Conservation (phyloP, 1,140 invertebrate genomes). For the Drosophila tani region DNA sequence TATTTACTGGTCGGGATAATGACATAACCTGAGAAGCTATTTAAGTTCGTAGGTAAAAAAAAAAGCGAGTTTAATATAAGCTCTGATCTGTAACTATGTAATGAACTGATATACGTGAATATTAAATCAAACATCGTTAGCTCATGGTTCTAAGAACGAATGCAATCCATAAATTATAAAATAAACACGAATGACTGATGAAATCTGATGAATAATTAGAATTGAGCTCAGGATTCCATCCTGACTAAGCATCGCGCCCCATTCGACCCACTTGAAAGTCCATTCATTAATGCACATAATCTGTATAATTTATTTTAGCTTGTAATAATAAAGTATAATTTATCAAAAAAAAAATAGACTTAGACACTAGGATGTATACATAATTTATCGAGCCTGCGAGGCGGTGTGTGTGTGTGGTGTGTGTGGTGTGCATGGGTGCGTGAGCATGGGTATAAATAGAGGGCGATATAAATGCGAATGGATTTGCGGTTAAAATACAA, state of each 20-base stretch:
- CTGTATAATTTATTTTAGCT: conserved; percentile 24
- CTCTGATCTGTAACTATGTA: too few species aligned
- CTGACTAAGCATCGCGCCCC: background rate
- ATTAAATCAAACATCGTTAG: too few species aligned
- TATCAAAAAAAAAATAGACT: conserved; percentile 24
- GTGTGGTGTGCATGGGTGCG: conserved; percentile 2
- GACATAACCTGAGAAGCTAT: too few species aligned
- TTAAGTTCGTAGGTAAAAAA: too few species aligned
- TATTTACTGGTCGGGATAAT: too few species aligned
- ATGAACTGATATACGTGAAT: too few species aligned
- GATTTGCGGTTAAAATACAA: background rate
- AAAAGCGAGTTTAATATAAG: too few species aligned
- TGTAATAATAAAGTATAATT: conserved; percentile 2
- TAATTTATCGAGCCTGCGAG: conserved; percentile 44
- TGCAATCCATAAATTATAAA: too few species aligned
- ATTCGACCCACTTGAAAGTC: background rate
- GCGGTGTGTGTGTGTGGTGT: conserved; percentile 11
- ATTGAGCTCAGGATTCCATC: too few species aligned
- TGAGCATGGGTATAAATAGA: conserved; percentile 34
- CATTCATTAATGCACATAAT: conserved; percentile 5
- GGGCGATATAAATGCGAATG: conserved; percentile 16
- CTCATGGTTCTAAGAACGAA: too few species aligned
- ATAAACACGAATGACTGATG: too few species aligned
- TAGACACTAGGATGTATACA: conserved; percentile 8
- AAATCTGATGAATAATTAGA: too few species aligned